A percentile compares a stretch with the other conserved stretches of the same genome.
phyloP scores from a whole-genome alignment of 1,140 invertebrate species.

The Drosophila murphyi region DNA sequence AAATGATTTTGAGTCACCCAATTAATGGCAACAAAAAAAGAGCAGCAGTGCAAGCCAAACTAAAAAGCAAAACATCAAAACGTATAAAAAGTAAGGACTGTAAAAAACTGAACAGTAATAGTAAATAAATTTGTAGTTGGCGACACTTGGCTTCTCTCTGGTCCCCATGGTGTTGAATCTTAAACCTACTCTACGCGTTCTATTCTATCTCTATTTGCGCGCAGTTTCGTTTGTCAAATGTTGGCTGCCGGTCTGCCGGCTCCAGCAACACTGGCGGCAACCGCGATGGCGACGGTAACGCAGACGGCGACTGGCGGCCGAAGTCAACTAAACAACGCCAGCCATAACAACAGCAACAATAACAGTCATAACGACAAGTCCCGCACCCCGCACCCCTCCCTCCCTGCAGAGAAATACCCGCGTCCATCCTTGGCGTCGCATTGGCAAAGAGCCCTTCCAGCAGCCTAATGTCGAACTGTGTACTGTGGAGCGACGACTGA shows the following conservation, averaged over 20 bases:
- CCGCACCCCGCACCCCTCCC: background rate
- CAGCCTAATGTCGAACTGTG: slow-evolving; percentile 7
- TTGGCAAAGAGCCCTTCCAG: slow-evolving; percentile 47
- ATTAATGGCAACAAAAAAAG: background rate
- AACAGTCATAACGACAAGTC: slow-evolving; percentile 52
- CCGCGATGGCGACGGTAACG: slow-evolving; percentile 44
- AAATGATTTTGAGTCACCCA: background rate
- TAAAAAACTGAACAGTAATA: slow-evolving; percentile 57
- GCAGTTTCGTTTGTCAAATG: slow-evolving; percentile 74
- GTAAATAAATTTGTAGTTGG: slow-evolving; percentile 74
- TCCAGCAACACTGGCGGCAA: slow-evolving; percentile 42
- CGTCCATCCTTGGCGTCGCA: slow-evolving; percentile 45
- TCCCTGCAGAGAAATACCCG: slow-evolving; percentile 43
- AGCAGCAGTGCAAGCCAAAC: background rate
- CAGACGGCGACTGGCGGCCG: slow-evolving; percentile 71
- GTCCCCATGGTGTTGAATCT: slow-evolving; percentile 77
- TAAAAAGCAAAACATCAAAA: slow-evolving; percentile 47
- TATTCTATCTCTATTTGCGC: slow-evolving; percentile 58
- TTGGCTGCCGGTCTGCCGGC: slow-evolving; percentile 64
- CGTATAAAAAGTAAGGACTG: slow-evolving; percentile 52
- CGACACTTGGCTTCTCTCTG: slow-evolving; percentile 69
- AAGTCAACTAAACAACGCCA: slow-evolving; percentile 71
- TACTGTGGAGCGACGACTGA: slow-evolving; percentile 11
- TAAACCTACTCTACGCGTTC: slow-evolving; percentile 53
- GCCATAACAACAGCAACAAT: slow-evolving; percentile 56